Evolutionary conservation across 2,797 vertebrate genomes (phyloP), one percentile per base, ranked within the genome.

Genomic region (Coregonus ussuriensis): DNA sequence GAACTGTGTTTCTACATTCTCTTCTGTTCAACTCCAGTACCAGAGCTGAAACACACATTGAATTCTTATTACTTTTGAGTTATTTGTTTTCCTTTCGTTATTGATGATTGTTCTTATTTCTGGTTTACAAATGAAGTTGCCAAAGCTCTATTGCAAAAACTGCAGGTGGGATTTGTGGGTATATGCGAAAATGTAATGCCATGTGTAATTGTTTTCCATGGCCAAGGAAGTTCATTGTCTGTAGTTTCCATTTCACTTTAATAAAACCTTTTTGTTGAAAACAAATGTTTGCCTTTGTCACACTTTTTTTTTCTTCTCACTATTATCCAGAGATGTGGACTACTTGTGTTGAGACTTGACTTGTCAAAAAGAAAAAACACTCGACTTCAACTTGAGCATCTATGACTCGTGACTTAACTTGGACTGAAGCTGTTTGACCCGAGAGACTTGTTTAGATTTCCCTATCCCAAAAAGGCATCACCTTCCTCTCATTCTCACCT

Each of bases 81-180:
- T 41, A 51, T 77, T 54, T 52, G 29, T 78, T 77, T 56, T 65
- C 25, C 53, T 75, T 74, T 74, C 54, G 76, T 62, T 78, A n/a
- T 53, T 69, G 68, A 59, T 75, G 21, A 76, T 75, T 80, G 25
- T 77, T 74, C 74, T 82, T 77, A 70, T 78, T 80, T 81, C 77
- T 81, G 35, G 86, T 92, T 90, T 82, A 84, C 86, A 83, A 63
- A 79, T 80, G 53, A 86, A 82, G 85, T 91, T 93, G 92, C 92
- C 92, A 94, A 93, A 93, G 88, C 83, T 91, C 79, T 70, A 29
- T 33, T 77, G 82, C 79, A 83, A 81, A 79, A 75, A 53, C 74
- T 77, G 72, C 86, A 82, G 74, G 77, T 83, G 82, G 67, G 76
- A 75, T 78, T 69, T 59, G 77, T 56, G 79, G 84, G 80, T 86